These are phyloP conservation scores for Acleris literana DNA, from an alignment of 2,888 invertebrate species.

Conservation along the genomic window DNA sequence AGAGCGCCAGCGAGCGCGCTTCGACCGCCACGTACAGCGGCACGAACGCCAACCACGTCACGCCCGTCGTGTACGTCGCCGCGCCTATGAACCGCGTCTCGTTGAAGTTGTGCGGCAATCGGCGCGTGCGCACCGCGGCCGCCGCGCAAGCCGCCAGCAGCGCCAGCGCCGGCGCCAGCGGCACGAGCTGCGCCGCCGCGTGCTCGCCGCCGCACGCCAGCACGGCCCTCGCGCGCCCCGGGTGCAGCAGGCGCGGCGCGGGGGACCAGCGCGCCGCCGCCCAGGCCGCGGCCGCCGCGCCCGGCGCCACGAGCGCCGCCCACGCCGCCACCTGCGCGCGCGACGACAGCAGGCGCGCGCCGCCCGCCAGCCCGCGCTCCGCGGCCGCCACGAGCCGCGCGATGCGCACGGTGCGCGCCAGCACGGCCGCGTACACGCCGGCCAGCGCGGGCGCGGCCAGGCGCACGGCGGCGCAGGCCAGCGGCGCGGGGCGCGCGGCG, in stretches of 20 bases:
- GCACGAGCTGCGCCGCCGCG: slow-evolving; percentile 82
- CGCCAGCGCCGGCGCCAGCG: slow-evolving; percentile 88
- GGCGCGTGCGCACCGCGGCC: slow-evolving; percentile 90
- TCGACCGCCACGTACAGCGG: slow-evolving; percentile 84
- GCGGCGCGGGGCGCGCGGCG: slow-evolving; percentile 57
- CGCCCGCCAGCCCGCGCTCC: slow-evolving; percentile 57
- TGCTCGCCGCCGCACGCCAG: slow-evolving; percentile 84
- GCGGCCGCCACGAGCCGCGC: slow-evolving; percentile 53
- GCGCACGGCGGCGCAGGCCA: slow-evolving; percentile 47
- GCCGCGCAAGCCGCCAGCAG: slow-evolving; percentile 89
- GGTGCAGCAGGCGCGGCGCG: slow-evolving; percentile 79
- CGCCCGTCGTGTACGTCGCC: slow-evolving; percentile 91
- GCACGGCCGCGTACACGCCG: slow-evolving; percentile 54
- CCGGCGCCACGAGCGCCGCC: slow-evolving; percentile 82
- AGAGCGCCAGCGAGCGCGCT: slow-evolving; percentile 62
- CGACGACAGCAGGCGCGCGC: slow-evolving; percentile 49
- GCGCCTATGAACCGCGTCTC: slow-evolving; percentile 90
- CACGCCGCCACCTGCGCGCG: slow-evolving; percentile 85
- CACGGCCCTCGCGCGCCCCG: slow-evolving; percentile 77
- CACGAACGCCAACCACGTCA: slow-evolving; percentile 91
- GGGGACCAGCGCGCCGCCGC: slow-evolving; percentile 79
- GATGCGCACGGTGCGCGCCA: slow-evolving; percentile 54
- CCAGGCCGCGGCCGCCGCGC: slow-evolving; percentile 80
- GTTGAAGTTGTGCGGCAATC: slow-evolving; percentile 92
- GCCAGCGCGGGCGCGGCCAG: slow-evolving; percentile 52